Conservation (phyloP, 2,113 vertebrate species). For the Neolamprologus tretocephalus region DNA sequence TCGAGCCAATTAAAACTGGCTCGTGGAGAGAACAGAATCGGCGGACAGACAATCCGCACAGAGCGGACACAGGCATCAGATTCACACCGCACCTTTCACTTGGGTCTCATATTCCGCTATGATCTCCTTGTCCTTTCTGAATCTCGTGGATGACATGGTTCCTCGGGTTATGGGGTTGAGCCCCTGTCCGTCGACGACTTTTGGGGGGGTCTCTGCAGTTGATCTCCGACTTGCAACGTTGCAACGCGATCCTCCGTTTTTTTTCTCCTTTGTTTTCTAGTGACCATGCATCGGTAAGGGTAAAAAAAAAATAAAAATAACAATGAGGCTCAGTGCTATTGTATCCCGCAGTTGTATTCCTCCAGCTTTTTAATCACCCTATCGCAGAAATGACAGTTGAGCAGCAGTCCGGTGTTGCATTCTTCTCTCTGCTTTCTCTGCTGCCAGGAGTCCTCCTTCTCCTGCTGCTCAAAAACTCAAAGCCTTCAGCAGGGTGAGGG, state of each 20-base stretch:
- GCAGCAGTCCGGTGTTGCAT: slow-evolving; percentile 26
- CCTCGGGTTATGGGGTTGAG: slow-evolving; percentile 45
- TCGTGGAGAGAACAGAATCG: not conserved
- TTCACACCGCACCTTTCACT: slow-evolving; percentile 83
- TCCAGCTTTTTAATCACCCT: not conserved
- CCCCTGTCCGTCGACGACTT: slow-evolving; percentile 35
- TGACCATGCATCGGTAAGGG: not conserved
- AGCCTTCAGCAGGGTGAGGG: slow-evolving; percentile 10
- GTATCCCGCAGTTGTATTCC: not conserved
- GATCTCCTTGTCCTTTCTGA: slow-evolving; percentile 96
- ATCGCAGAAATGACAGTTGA: not conserved
- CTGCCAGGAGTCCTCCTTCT: slow-evolving; percentile 14
- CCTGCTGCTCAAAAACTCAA: not conserved
- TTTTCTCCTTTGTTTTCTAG: not conserved
- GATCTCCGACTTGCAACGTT: slow-evolving; percentile 31
- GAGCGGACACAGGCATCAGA: not conserved
- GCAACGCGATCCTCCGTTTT: slow-evolving; percentile 1
- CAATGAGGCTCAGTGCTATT: not conserved
- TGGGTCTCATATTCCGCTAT: slow-evolving; percentile 92
- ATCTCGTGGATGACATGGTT: slow-evolving; percentile 87
- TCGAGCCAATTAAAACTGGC: not conserved
- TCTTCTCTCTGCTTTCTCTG: slow-evolving; percentile 6
- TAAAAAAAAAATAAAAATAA: not conserved
- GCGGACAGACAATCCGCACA: slow-evolving; percentile 9
- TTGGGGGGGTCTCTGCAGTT: slow-evolving; percentile 4